Evolutionary conservation across 2,797 vertebrate genomes (phyloP).

Genomic region (Sebastiscus albofasciatus): DNA sequence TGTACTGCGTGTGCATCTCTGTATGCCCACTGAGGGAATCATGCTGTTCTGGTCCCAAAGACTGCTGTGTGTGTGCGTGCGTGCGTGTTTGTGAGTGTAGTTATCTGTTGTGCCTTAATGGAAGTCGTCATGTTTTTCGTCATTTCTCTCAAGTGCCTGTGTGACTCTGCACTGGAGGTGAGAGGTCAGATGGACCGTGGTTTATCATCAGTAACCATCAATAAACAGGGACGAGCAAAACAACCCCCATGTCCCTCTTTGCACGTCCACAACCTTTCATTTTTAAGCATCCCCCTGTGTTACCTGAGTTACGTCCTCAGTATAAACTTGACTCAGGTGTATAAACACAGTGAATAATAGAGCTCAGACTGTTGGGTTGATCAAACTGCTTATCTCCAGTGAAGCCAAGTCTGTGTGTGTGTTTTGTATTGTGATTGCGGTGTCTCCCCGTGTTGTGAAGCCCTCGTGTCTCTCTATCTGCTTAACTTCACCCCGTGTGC

Average conservation of each 20-base stretch:
- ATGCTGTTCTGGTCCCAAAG: conserved; percentile 62
- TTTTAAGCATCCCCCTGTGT: background rate
- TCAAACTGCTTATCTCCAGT: conserved; percentile 38
- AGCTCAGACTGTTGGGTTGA: conserved; percentile 36
- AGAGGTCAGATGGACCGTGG: conserved; percentile 15
- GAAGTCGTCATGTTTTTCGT: conserved; percentile 74
- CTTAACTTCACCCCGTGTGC: background rate
- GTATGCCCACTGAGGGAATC: conserved; percentile 19
- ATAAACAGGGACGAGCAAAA: background rate
- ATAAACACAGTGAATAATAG: conserved; percentile 10
- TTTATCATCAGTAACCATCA: conserved; percentile 1
- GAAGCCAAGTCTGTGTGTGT: conserved; percentile 16
- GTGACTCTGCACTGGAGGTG: conserved; percentile 68
- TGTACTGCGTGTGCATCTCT: background rate
- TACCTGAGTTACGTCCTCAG: conserved; percentile 14
- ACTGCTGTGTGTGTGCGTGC: conserved; percentile 42
- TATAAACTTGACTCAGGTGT: conserved; percentile 27
- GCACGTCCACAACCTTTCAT: background rate
- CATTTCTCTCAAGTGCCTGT: conserved; percentile 91
- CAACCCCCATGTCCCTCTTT: background rate
- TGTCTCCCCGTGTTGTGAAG: conserved; percentile 8
- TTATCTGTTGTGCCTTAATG: conserved; percentile 83
- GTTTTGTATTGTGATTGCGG: conserved; percentile 40
- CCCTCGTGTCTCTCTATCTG: background rate
- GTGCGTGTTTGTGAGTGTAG: conserved; percentile 50